Evolutionary conservation across 2,888 invertebrate species (phyloP).

Genomic region (Tanaodytes sp.): DNA sequence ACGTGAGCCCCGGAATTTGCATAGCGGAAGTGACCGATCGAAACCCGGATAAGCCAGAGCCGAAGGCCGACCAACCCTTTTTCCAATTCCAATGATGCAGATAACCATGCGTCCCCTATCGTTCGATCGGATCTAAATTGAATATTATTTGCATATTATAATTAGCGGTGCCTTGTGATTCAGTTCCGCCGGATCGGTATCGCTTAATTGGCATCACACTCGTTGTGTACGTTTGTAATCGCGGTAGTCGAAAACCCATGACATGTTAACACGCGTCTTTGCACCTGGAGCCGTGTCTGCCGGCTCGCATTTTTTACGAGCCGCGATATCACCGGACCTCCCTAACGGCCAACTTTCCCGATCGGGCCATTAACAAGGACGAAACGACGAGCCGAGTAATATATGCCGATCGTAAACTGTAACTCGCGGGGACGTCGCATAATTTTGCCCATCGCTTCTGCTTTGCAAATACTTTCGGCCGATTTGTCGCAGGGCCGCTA

Average conservation of each 20-base stretch:
- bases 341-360: conserved; percentile 8
- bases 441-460: conserved; percentile 58
- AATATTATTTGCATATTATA: conserved; percentile 36
- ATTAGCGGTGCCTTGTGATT: conserved; percentile 4
- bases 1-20: conserved; percentile 32
- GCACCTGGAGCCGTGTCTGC: not conserved
- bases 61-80: conserved; percentile 54
- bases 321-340: no score
- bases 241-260: not conserved
- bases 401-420: conserved; percentile 61
- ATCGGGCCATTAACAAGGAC: conserved; percentile 37
- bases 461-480: no score
- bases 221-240: conserved; percentile 8
- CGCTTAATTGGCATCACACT: conserved; percentile 17
- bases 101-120: not conserved
- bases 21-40: conserved; percentile 60
- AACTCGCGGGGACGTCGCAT: conserved; percentile 61
- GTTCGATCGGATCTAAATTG: conserved; percentile 18
- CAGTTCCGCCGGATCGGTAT: conserved; percentile 15
- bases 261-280: not conserved
- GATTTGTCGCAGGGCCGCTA: conserved; percentile 63
- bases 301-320: no score
- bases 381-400: conserved; percentile 50
- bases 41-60: conserved; percentile 54
- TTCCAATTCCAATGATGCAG: conserved; percentile 7